A percentile compares a stretch with the other conserved stretches of the same genome.
These are phyloP conservation scores for Morelia viridis DNA, from an alignment of 2,797 vertebrate genomes.

Conservation along the genomic window DNA sequence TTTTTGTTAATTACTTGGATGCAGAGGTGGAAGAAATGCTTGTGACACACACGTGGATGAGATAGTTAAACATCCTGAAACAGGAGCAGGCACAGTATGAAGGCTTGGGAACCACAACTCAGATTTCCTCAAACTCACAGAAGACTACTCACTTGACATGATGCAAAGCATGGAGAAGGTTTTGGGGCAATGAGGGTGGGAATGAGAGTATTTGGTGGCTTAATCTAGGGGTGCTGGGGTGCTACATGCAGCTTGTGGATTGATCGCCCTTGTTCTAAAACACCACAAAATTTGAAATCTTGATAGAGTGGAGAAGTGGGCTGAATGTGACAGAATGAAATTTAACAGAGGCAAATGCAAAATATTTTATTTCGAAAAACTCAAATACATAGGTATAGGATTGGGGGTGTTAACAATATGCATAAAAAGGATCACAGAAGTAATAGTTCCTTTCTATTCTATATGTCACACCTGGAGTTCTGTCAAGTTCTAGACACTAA, in stretches of 20 bases:
- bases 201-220: neutral
- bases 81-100: neutral
- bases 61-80: neutral
- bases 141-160: neutral
- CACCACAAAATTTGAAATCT: neutral
- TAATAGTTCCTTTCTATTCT: neutral
- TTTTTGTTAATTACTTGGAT: neutral
- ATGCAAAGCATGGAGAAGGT: neutral
- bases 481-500: neutral
- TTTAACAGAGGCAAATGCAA: neutral
- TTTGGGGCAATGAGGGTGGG: neutral
- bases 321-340: neutral
- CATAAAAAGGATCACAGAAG: neutral
- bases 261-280: neutral
- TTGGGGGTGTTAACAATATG: neutral
- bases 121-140: neutral
- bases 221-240: neutral
- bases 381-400: neutral
- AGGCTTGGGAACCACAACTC: neutral
- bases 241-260: neutral
- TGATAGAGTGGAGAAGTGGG: neutral
- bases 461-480: neutral
- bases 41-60: neutral
- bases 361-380: neutral
- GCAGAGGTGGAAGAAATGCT: neutral